Evolutionary conservation across 2,797 vertebrate genomes (phyloP), one percentile per base, ranked within the genome.

Genomic region (Lycodopsis pacificus): DNA sequence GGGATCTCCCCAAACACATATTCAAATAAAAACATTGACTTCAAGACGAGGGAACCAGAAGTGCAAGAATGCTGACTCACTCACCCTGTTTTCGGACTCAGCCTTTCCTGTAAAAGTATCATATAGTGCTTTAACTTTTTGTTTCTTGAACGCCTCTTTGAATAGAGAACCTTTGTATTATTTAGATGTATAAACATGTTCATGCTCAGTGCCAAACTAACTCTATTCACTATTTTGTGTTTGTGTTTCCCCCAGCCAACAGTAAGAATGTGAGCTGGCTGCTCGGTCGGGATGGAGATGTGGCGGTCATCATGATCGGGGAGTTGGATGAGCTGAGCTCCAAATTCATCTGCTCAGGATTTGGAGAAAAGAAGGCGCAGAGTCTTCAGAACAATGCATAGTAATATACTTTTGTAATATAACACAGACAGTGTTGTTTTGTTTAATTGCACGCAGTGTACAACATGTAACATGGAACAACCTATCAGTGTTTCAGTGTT

Each of bases 221-320:
- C 30, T 72, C 4, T 5, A 27, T 34, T 57, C 49, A 12, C 5
- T 22, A 2, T 51, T 61, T 13, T 71, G 38, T 67, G 17, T 22
- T n/a, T n/a, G 22, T 83, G 25, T 73, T 69, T 76, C 79, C 63
- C 72, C n/a, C 90, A 96, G 95, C 91, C 61, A 92, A 92, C 71
- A 80, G 91, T 72, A 96, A 96, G 85, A 93, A 48, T 46, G 95
- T 96, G 58, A 95, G 88, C 86, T 96, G 95, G 95, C 86, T 94
- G 68, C 91, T 94, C 3, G 95, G 95, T 20, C 89, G 93, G 3
- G 95, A 96, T 27, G 95, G 95, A 79, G 95, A 96, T 11, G 93
- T 96, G 53, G 92, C 94, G 1, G 95, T 95, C 72, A 58, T 91
- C 27, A 89, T 95, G 64, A 95, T 96, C 6, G 95, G 93, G 30